Conservation (phyloP, 1,140 invertebrate species). For the Rhopalosiphum maidis region DNA sequence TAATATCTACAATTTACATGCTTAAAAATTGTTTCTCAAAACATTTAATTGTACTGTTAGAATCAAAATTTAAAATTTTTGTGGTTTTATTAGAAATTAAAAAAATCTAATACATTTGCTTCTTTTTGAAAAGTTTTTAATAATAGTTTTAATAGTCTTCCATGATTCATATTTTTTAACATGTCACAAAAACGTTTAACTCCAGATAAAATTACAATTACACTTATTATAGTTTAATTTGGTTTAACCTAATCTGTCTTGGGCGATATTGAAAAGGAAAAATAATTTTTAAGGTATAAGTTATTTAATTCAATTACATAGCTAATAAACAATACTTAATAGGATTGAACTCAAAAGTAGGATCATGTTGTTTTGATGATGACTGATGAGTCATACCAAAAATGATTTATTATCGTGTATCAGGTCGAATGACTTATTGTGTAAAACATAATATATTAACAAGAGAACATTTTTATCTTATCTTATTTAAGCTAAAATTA, state of each 20-base stretch:
- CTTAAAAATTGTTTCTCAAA: too few species aligned
- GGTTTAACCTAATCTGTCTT: not conserved
- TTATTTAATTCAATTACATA: not conserved
- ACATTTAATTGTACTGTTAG: not conserved
- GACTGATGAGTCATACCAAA: not conserved
- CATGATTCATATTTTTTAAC: not conserved
- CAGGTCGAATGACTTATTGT: not conserved
- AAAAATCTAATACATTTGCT: not conserved
- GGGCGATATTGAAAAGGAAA: not conserved
- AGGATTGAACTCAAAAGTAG: not conserved
- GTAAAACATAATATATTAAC: not conserved
- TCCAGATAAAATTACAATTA: not conserved
- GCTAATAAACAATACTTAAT: not conserved
- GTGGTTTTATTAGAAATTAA: not conserved
- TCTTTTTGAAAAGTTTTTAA: not conserved
- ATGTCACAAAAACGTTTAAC: not conserved
- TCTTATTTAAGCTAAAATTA: conserved; percentile 15
- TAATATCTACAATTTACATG: not conserved
- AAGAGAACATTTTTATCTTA: not conserved
- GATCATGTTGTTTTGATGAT: not conserved
- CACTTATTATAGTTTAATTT: too few species aligned
- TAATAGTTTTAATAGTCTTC: not conserved
- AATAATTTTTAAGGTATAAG: not conserved
- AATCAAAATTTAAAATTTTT: not conserved
- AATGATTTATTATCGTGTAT: not conserved